Percentiles rank a stretch among this genome's conserved stretches.
Conservation (phyloP, 64 coral and sea anemone genomes). For the Porites australiensis region DNA sequence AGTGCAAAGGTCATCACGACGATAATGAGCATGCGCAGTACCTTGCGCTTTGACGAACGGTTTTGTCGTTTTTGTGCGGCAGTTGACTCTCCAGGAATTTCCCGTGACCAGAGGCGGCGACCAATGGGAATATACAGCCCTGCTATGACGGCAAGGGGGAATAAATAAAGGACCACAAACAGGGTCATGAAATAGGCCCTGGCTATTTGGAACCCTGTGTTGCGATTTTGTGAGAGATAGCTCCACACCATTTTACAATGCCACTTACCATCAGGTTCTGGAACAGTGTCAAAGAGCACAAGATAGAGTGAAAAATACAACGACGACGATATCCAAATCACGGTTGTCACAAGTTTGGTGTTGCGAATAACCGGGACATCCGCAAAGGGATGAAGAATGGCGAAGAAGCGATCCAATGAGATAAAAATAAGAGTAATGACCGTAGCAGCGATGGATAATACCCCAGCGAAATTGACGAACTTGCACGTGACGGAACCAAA, state of each 20-base stretch:
- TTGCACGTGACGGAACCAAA: slow-evolving; percentile 89
- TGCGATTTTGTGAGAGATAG: slow-evolving; percentile 12
- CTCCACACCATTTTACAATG: slow-evolving; percentile 72
- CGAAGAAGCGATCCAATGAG: slow-evolving; percentile 89
- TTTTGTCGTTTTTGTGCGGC: slow-evolving; percentile 60
- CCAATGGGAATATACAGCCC: slow-evolving; percentile 76
- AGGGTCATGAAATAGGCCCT: slow-evolving; percentile 78
- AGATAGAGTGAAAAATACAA: slow-evolving; percentile 77
- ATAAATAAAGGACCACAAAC: slow-evolving; percentile 75
- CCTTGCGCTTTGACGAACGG: slow-evolving; percentile 74
- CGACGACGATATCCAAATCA: slow-evolving; percentile 82
- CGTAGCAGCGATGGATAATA: slow-evolving; percentile 77
- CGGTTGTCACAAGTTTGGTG: slow-evolving; percentile 83
- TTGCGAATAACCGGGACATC: slow-evolving; percentile 84
- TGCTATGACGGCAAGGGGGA: slow-evolving; percentile 67
- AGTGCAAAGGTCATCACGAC: slow-evolving; percentile 77
- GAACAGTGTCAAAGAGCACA: slow-evolving; percentile 76
- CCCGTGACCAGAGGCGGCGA: slow-evolving; percentile 66
- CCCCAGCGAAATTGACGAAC: slow-evolving; percentile 83
- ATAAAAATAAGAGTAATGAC: slow-evolving; percentile 84
- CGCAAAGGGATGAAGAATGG: slow-evolving; percentile 88
- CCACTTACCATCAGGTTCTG: slow-evolving; percentile 6
- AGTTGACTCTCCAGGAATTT: slow-evolving; percentile 79
- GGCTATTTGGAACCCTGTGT: slow-evolving; percentile 45
- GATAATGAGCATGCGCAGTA: slow-evolving; percentile 90